Conservation (phyloP, 2,888 invertebrate species). For the Endomychus coccineus region DNA sequence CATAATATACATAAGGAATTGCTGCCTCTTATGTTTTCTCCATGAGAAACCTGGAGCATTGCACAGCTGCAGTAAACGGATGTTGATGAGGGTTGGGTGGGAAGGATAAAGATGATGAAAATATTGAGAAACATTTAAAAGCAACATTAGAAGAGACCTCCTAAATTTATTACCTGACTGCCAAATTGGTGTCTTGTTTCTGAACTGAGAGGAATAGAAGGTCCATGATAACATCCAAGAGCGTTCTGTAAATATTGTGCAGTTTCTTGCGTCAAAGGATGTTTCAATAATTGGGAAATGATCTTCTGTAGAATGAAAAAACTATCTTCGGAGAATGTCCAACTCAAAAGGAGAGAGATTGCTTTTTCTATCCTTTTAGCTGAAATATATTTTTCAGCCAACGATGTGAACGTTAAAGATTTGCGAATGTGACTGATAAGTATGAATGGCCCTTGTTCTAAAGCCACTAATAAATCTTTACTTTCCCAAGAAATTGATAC, state of each 20-base stretch:
- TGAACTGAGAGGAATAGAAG: constrained; percentile 58
- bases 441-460: constrained; percentile 56
- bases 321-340: constrained; percentile 71
- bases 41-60: no score
- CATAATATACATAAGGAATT: no score
- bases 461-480: constrained; percentile 47
- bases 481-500: constrained; percentile 37
- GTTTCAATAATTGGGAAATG: constrained; percentile 56
- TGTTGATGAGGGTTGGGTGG: no score
- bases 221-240: constrained; percentile 71
- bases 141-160: no score
- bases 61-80: no score
- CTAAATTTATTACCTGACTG: constrained; percentile 42
- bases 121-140: no score
- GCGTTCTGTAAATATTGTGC: constrained; percentile 67
- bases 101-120: no score
- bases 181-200: constrained; percentile 66
- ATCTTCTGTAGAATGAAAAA: constrained; percentile 68
- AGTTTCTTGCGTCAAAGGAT: constrained; percentile 51
- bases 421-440: constrained; percentile 34
- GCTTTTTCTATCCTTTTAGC: constrained; percentile 60
- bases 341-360: constrained; percentile 53
- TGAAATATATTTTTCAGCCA: constrained; percentile 52
- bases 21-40: no score
- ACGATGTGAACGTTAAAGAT: constrained; percentile 30